Evolutionary conservation across 1,140 invertebrate species (phyloP).

Genomic region (Micrasema longulum): DNA sequence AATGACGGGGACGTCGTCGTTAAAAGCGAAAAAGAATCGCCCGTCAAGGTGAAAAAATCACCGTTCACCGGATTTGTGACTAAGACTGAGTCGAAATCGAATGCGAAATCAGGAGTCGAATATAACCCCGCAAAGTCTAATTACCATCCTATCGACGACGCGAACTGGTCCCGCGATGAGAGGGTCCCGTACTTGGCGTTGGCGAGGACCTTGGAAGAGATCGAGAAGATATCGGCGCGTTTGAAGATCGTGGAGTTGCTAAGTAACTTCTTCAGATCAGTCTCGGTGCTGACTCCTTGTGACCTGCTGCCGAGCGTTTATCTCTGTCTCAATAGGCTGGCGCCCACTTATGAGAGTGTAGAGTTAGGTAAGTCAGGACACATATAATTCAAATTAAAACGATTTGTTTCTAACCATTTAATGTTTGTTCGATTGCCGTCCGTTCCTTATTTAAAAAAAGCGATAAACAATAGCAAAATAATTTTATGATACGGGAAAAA

Average conservation of each 20-base stretch:
- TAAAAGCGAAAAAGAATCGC: too few species aligned
- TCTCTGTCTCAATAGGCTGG: conserved; percentile 94
- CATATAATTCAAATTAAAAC: too few species aligned
- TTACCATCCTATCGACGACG: conserved; percentile 93
- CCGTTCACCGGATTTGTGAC: too few species aligned
- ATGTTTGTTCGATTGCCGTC: too few species aligned
- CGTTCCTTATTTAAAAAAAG: too few species aligned
- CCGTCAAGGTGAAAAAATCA: too few species aligned
- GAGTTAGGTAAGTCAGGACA: conserved; percentile 65
- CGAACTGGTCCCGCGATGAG: conserved; percentile 84
- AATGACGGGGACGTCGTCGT: too few species aligned
- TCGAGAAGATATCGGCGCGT: conserved; percentile 89
- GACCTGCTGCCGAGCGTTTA: conserved; percentile 94
- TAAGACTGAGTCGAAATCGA: too few species aligned
- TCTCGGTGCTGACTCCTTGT: conserved; percentile 86
- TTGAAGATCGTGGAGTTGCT: conserved; percentile 96
- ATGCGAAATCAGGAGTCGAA: conserved; percentile 58
- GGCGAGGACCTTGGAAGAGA: conserved; percentile 89
- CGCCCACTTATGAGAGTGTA: conserved; percentile 90
- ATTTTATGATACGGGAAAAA: too few species aligned
- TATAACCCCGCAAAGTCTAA: conserved; percentile 84
- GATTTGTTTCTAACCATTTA: too few species aligned
- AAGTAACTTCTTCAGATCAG: conserved; percentile 94
- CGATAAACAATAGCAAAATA: too few species aligned
- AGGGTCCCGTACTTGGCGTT: conserved; percentile 94